These are phyloP conservation scores for Orchesellides sinensis DNA, from an alignment of 2,888 invertebrate genomes.

Conservation along the genomic window DNA sequence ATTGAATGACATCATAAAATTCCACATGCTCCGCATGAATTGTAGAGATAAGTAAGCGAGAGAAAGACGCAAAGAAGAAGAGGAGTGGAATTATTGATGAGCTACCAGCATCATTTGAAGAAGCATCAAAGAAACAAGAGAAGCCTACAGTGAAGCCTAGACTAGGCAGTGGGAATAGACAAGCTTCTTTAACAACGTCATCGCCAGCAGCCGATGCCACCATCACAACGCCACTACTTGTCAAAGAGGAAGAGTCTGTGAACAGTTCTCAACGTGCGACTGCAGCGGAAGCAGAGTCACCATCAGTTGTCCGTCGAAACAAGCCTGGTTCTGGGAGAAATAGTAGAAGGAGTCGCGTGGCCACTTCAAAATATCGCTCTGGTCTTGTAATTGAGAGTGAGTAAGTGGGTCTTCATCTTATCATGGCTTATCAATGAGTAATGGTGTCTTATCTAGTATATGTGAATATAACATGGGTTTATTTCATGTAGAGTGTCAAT, in stretches of 20 bases:
- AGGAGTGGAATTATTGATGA: too few species aligned
- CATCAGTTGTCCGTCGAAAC: constrained; percentile 45
- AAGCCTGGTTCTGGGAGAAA: constrained; percentile 39
- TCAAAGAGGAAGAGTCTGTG: background rate
- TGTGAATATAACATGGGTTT: background rate
- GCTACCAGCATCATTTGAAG: background rate
- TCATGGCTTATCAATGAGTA: too few species aligned
- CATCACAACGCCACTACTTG: background rate
- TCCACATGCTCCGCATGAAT: too few species aligned
- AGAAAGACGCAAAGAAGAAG: too few species aligned
- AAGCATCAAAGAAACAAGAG: background rate
- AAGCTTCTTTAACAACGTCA: background rate
- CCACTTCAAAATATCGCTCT: constrained; percentile 71
- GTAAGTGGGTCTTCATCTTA: constrained; percentile 59
- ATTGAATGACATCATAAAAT: too few species aligned
- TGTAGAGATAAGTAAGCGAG: too few species aligned
- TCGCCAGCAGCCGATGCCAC: background rate
- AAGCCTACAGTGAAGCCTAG: constrained; percentile 19
- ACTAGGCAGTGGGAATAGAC: background rate
- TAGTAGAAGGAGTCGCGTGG: constrained; percentile 22
- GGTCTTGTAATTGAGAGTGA: constrained; percentile 69
- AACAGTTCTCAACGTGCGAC: background rate
- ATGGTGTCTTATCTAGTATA: too few species aligned
- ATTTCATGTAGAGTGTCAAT: constrained; percentile 53
- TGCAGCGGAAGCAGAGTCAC: background rate